Conservation (phyloP, 2,113 vertebrate species). For the Psittacara wagleri region DNA sequence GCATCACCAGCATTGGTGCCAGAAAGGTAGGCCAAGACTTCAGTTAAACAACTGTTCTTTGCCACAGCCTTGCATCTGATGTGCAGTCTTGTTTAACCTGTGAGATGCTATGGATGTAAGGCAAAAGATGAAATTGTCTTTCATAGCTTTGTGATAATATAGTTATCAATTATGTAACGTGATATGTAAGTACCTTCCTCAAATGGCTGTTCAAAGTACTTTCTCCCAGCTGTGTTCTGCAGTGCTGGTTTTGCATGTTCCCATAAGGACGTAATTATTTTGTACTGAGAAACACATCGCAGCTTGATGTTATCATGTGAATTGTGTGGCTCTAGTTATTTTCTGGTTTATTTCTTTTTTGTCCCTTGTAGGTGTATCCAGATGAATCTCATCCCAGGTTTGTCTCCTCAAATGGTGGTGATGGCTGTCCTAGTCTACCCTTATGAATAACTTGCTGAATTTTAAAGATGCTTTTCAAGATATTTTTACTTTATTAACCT, state of each 20-base stretch:
- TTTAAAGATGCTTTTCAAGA: not conserved
- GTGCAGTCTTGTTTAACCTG: not conserved
- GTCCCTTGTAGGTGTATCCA: not conserved
- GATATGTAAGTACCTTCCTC: not conserved
- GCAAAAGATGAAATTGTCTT: not conserved
- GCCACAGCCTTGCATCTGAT: not conserved
- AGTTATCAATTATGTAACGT: not conserved
- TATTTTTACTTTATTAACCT: not conserved
- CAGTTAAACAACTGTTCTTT: not conserved
- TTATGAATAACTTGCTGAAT: not conserved
- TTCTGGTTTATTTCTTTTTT: not conserved
- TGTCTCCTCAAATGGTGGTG: not conserved
- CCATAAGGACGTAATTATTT: not conserved
- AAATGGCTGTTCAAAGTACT: not conserved
- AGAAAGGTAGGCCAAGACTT: not conserved
- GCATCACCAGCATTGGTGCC: not conserved
- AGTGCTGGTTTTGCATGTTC: not conserved
- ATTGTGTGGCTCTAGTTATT: not conserved
- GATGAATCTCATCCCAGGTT: not conserved
- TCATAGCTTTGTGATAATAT: not conserved
- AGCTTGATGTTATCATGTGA: not conserved
- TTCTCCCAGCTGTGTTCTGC: not conserved
- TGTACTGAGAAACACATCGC: not conserved
- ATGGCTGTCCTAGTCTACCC: not conserved
- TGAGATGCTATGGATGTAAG: not conserved